Percentiles rank a stretch among this genome's conserved stretches.
Evolutionary conservation across 1,140 invertebrate species (phyloP).

Genomic region (Brachionus koreanus): DNA sequence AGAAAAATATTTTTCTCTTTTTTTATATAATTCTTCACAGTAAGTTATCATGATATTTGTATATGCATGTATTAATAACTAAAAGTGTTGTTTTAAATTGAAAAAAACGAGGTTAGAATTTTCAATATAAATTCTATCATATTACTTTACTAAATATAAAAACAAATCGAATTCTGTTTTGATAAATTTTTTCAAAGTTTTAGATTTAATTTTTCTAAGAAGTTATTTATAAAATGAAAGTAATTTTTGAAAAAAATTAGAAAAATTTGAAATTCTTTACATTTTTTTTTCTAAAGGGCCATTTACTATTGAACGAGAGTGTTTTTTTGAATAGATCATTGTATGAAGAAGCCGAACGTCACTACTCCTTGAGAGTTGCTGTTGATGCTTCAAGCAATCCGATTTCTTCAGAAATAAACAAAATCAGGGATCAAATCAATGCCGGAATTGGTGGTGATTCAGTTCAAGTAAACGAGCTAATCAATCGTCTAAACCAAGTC

Average conservation of each 20-base stretch:
- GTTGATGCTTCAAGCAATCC: constrained; percentile 8
- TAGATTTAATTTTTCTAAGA: background rate
- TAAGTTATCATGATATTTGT: background rate
- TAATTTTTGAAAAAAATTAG: background rate
- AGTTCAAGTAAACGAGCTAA: constrained; percentile 35
- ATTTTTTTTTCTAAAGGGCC: background rate
- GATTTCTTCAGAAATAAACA: background rate
- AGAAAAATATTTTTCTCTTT: background rate
- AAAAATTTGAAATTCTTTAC: background rate
- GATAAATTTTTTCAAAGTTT: background rate
- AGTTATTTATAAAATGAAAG: background rate
- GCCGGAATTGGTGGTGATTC: constrained; percentile 15
- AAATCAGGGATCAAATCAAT: constrained; percentile 33
- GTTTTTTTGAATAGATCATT: constrained; percentile 41
- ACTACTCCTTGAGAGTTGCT: background rate
- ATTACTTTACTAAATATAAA: background rate
- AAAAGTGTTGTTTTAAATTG: background rate
- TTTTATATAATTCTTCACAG: background rate
- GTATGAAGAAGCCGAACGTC: constrained; percentile 27
- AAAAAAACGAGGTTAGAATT: constrained; percentile 1
- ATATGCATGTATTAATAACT: background rate
- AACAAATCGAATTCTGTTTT: background rate
- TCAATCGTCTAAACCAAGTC: constrained; percentile 17
- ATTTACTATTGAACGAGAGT: constrained; percentile 3
- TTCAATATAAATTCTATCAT: background rate